Conservation (phyloP, 2,888 invertebrate genomes). For the Clitarchus hookeri region DNA sequence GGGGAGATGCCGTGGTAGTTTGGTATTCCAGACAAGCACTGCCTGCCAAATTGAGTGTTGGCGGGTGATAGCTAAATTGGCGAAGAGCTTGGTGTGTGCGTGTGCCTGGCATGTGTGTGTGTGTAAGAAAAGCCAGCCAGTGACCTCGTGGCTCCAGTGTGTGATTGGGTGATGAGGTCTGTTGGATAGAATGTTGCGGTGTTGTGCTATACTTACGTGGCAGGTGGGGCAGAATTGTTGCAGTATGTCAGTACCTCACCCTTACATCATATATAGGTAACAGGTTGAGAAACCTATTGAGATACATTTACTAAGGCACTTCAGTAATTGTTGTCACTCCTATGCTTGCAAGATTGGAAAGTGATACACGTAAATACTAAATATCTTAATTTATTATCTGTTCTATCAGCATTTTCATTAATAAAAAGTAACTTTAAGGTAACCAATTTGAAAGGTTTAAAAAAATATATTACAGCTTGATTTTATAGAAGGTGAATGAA, state of each 20-base stretch:
- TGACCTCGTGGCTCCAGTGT: conserved; percentile 19
- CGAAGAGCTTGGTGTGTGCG: not conserved
- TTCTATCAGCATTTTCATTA: too few species aligned
- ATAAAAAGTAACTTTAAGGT: too few species aligned
- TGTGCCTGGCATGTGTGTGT: not conserved
- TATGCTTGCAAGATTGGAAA: too few species aligned
- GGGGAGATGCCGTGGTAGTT: not conserved
- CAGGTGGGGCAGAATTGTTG: not conserved
- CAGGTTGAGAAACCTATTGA: too few species aligned
- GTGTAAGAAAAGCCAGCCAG: not conserved
- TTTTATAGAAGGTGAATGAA: too few species aligned
- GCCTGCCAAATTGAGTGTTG: not conserved
- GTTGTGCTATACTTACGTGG: not conserved
- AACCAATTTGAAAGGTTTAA: too few species aligned
- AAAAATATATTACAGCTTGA: too few species aligned
- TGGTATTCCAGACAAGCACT: not conserved
- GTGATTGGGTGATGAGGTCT: conserved; percentile 20
- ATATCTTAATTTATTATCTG: too few species aligned
- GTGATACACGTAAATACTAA: too few species aligned
- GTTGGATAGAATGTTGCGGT: not conserved
- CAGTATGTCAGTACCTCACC: not conserved
- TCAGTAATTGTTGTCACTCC: too few species aligned
- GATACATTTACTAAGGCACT: too few species aligned
- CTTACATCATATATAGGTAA: conserved; percentile 7
- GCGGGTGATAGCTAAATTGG: conserved; percentile 14